Percentiles rank a stretch among this genome's conserved stretches.
Conservation (phyloP, 1,140 invertebrate species). For the Wasmannia auropunctata region DNA sequence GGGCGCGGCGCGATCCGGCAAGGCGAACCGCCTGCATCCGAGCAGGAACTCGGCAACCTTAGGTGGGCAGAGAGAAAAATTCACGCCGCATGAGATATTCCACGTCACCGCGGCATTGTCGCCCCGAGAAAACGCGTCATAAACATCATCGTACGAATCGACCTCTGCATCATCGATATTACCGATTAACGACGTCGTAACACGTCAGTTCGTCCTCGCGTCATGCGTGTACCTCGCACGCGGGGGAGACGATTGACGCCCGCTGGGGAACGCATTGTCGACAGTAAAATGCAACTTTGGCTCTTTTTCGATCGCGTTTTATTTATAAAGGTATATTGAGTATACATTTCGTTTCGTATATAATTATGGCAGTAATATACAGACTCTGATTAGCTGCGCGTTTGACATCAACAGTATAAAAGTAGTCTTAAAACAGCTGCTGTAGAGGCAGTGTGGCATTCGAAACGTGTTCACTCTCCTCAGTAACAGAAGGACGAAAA, state of each 20-base stretch:
- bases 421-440: slow-evolving; percentile 78
- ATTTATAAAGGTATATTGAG: slow-evolving; percentile 83
- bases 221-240: neutral
- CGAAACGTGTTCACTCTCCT: slow-evolving; percentile 71
- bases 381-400: slow-evolving; percentile 79
- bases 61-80: slow-evolving; percentile 69
- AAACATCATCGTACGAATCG: neutral
- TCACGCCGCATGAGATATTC: slow-evolving; percentile 60
- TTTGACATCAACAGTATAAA: slow-evolving; percentile 82
- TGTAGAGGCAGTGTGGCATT: slow-evolving; percentile 76
- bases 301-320: slow-evolving; percentile 74
- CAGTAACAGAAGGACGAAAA: slow-evolving; percentile 62
- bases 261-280: too few relatives aligned
- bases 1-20: slow-evolving; percentile 64
- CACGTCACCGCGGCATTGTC: slow-evolving; percentile 54
- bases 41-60: slow-evolving; percentile 72
- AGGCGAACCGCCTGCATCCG: slow-evolving; percentile 71
- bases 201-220: neutral
- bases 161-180: neutral
- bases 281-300: neutral
- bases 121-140: slow-evolving; percentile 47
- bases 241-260: neutral
- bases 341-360: slow-evolving; percentile 79
- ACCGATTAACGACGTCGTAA: neutral
- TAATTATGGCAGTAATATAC: slow-evolving; percentile 82